phyloP scores from a whole-genome alignment of 2,888 invertebrate genomes.

The Andrena bicolor region DNA sequence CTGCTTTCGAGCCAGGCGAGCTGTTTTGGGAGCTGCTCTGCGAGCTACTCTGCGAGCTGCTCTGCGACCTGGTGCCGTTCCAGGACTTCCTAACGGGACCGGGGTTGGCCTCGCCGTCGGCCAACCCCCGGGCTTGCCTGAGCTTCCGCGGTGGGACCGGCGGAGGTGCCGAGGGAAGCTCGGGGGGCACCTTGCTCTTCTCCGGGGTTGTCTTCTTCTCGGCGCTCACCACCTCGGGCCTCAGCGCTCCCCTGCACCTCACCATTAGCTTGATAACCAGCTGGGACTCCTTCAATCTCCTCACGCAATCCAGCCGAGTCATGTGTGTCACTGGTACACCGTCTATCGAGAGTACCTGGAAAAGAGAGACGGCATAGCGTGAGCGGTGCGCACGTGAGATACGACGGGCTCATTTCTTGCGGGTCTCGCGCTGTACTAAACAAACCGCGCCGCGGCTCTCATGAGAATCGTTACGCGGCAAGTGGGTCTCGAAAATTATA shows the following conservation, averaged over 20 bases:
- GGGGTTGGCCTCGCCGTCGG: slow-evolving; percentile 82
- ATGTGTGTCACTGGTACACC: slow-evolving; percentile 91
- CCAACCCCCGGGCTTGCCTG: slow-evolving; percentile 81
- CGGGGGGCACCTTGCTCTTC: slow-evolving; percentile 82
- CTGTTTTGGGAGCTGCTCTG: slow-evolving; percentile 54
- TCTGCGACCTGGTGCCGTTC: slow-evolving; percentile 71
- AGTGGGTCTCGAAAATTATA: slow-evolving; percentile 55
- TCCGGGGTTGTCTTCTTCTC: slow-evolving; percentile 81
- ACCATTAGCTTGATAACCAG: slow-evolving; percentile 92
- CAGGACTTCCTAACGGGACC: slow-evolving; percentile 78
- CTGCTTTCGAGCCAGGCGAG: slow-evolving; percentile 47
- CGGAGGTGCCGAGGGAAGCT: slow-evolving; percentile 90
- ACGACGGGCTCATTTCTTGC: slow-evolving; percentile 35
- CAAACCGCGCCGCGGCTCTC: slow-evolving; percentile 19
- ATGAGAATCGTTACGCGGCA: slow-evolving; percentile 54
- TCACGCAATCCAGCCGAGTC: slow-evolving; percentile 95
- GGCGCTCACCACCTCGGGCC: slow-evolving; percentile 84
- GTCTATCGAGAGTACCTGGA: slow-evolving; percentile 92
- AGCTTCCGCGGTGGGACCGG: slow-evolving; percentile 90
- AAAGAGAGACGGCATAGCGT: slow-evolving; percentile 30
- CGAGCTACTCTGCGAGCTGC: slow-evolving; percentile 63
- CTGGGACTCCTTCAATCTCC: slow-evolving; percentile 93
- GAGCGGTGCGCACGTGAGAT: slow-evolving; percentile 22
- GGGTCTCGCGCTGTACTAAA: slow-evolving; percentile 25
- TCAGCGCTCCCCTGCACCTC: slow-evolving; percentile 86